These are phyloP conservation scores for Hylomyscus alleni DNA, from an alignment of 2,797 vertebrate species.

Conservation along the genomic window DNA sequence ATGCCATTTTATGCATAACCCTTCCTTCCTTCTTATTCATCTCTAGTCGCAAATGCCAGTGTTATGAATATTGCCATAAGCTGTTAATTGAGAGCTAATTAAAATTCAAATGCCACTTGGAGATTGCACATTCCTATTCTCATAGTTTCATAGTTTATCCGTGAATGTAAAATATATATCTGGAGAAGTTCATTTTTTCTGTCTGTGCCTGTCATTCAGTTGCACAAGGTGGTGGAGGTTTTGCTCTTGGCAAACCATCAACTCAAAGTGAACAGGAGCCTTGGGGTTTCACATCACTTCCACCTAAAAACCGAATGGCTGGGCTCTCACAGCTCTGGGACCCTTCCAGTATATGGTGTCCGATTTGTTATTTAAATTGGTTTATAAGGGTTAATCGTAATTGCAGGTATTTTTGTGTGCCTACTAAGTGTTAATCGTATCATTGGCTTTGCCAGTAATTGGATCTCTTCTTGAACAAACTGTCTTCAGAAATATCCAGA, in stretches of 20 bases:
- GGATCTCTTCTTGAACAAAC: constrained; percentile 36
- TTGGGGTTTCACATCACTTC: not conserved
- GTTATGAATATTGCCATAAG: constrained; percentile 60
- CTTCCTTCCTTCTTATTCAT: constrained; percentile 49
- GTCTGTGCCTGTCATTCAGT: not conserved
- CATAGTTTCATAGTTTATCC: constrained; percentile 31
- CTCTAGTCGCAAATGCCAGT: constrained; percentile 28
- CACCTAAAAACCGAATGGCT: not conserved
- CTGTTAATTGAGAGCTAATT: constrained; percentile 75
- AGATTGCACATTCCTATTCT: constrained; percentile 54
- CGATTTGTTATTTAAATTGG: constrained; percentile 57
- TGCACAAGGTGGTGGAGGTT: not conserved
- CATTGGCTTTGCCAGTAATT: not conserved
- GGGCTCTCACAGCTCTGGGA: not conserved
- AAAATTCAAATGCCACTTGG: constrained; percentile 67
- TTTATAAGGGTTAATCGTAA: constrained; percentile 29
- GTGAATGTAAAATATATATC: constrained; percentile 49
- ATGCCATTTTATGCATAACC: not conserved
- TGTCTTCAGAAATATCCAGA: constrained; percentile 17
- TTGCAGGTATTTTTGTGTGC: constrained; percentile 41
- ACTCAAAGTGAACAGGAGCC: not conserved
- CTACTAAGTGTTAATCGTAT: constrained; percentile 73
- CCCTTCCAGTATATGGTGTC: not conserved
- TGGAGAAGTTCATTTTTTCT: constrained; percentile 47
- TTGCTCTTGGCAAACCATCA: not conserved